These are phyloP conservation scores for Saturnia pavonia DNA, from an alignment of 2,888 invertebrate species.

Conservation along the genomic window DNA sequence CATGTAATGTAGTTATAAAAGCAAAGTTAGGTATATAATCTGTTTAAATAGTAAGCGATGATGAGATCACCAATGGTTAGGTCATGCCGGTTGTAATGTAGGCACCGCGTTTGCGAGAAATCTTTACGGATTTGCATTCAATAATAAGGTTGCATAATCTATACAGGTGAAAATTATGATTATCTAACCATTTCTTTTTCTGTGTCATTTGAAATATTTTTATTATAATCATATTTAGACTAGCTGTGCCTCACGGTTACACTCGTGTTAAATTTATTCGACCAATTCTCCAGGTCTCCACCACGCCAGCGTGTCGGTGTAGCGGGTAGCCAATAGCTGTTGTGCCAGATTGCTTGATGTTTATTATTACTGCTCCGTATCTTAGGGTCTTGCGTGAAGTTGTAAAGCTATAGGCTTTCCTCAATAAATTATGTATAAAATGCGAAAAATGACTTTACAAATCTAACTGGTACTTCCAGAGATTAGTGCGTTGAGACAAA, in stretches of 20 bases:
- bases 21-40: slow-evolving; percentile 36
- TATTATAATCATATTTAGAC: background rate
- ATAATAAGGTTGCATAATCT: slow-evolving; percentile 8
- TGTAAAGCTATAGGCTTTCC: no score
- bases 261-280: no score
- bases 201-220: slow-evolving; percentile 1
- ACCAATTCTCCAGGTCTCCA: no score
- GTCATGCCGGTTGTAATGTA: slow-evolving; percentile 18
- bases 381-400: no score
- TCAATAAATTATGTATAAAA: no score
- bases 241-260: background rate
- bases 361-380: no score
- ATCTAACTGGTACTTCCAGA: no score
- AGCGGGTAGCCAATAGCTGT: no score
- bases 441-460: no score
- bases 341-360: no score
- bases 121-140: background rate
- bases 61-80: slow-evolving; percentile 34
- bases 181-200: background rate
- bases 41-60: slow-evolving; percentile 30
- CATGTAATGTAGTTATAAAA: slow-evolving; percentile 19
- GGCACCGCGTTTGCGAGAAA: slow-evolving; percentile 2
- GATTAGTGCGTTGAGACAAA: no score
- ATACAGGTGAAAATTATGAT: background rate
- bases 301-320: no score